Base-by-base conservation (phyloP, 2,113 vertebrate species). In the Balaeniceps rex region DNA sequence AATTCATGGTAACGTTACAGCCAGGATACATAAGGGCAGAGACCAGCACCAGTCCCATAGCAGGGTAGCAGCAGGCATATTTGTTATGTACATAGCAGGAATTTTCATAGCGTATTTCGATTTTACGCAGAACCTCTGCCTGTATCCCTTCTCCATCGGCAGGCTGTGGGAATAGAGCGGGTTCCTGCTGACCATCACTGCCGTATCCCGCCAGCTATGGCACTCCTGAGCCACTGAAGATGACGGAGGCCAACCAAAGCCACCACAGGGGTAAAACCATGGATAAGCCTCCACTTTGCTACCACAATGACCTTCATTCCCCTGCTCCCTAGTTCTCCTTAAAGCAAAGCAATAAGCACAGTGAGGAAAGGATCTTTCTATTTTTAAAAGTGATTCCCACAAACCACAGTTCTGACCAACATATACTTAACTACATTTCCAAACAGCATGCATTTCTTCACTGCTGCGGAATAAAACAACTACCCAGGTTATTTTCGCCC, bases 251-350 rank as follows among this genome's bases (percentile, higher is more conserved):
- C 51, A 82, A 24, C 5, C 46, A 88, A 69, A 83, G 44, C 58
- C 64, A 68, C 1, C 1, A 8, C 2, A 3, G 29, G 14, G 40
- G 16, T 3, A n/a, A 85, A 79, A 26, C 15, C 1, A 0, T 1
- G 7, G 44, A 8, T 9, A 26, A 80, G 24, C 16, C 47, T 68
- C 31, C 16, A 14, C 36, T 61, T 46, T 1, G 11, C 26, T 15
- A 14, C 4, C 29, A n/a, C 34, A 24, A 6, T 1, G 8, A 46
- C 55, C 51, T 78, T 57, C 1, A 3, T 38, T 60, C 34, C 64
- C 46, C 49, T 19, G 16, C 74, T 90, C 69, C 82, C 44, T 21
- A 15, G n/a, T 23, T 60, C 29, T 68, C 83, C 79, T 51, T 19
- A 71, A 34, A 65, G 66, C 33, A 34, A 79, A 85, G 66, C 36